Evolutionary conservation across 2,113 vertebrate genomes (phyloP), one percentile per base, ranked within the genome.

Genomic region (Semnornis frantzii): DNA sequence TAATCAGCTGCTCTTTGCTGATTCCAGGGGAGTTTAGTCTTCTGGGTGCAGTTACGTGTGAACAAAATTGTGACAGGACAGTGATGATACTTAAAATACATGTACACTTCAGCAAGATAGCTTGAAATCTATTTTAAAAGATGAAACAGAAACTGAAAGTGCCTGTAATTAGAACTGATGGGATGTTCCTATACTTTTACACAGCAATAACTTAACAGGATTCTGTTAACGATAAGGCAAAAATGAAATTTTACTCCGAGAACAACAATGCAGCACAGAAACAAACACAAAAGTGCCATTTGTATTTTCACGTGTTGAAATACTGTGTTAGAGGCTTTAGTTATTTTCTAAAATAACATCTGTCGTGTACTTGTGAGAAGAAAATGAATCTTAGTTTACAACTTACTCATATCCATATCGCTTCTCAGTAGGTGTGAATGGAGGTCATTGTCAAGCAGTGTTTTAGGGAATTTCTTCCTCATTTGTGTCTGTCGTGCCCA

Each of bases 131-230:
- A 55, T 97, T 96, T 96, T 95, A 85, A 93, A 82, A 97, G 93
- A 87, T 95, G 87, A 97, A 96, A 97, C 90, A 95, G 97, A 97
- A 95, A 95, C 95, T 97, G 85, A 97, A 98, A 98, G 97, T 98
- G 97, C 98, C 98, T 98, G 95, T 97, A 95, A 88, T 70, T 97
- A 96, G 95, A 94, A 95, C 91, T 95, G 95, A 97, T 96, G 97
- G 97, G 95, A 96, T 96, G 89, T 92, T 96, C 97, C 95, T 97
- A 39, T 96, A 92, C 95, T 97, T 97, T 97, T 96, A 97, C 94
- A 96, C 94, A 97, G 98, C 98, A 98, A 98, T 98, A 98, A 98
- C 78, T 94, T 90, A 37, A 0, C 50, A 14, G 72, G 54, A 88
- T 88, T 95, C 84, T 94, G 34, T 92, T 94, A 93, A 91, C 82